phyloP scores from a whole-genome alignment of 2,888 invertebrate genomes.

The Drosophila kambysellisi region DNA sequence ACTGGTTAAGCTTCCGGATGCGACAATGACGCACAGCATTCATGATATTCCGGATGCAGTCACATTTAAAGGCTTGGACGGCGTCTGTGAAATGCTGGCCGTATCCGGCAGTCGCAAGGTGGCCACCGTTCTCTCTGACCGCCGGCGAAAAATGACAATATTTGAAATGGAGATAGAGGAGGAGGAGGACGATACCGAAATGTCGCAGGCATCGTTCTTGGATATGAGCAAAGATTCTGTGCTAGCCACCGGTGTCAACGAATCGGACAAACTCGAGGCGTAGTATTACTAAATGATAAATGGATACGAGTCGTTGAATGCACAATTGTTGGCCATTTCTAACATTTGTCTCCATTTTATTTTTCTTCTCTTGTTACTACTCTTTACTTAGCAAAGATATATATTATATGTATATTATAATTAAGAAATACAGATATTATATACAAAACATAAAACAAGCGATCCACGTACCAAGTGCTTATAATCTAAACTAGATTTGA shows the following conservation, averaged over 20 bases:
- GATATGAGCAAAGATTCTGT: conserved; percentile 84
- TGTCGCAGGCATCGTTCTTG: conserved; percentile 83
- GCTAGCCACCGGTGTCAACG: conserved; percentile 37
- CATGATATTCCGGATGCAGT: conserved; percentile 86
- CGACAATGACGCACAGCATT: conserved; percentile 85
- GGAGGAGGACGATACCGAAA: conserved; percentile 93
- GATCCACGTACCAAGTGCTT: neutral
- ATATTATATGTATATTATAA: conserved; percentile 30
- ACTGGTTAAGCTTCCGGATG: conserved; percentile 73
- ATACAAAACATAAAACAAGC: conserved; percentile 61
- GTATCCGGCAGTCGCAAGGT: conserved; percentile 93
- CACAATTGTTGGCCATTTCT: neutral
- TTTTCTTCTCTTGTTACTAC: conserved; percentile 12
- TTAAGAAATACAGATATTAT: conserved; percentile 62
- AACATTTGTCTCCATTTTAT: conserved; percentile 1
- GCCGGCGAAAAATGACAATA: conserved; percentile 91
- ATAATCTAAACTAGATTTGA: conserved; percentile 14
- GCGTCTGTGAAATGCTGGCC: conserved; percentile 89
- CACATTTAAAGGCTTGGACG: conserved; percentile 88
- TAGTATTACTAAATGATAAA: conserved; percentile 6
- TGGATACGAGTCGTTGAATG: neutral
- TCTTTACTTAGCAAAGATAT: conserved; percentile 57
- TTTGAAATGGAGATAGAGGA: conserved; percentile 98
- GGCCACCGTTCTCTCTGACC: conserved; percentile 93
- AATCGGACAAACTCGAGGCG: conserved; percentile 35